Conservation (phyloP, 2,888 invertebrate genomes). For the Drosophila mimetica region DNA sequence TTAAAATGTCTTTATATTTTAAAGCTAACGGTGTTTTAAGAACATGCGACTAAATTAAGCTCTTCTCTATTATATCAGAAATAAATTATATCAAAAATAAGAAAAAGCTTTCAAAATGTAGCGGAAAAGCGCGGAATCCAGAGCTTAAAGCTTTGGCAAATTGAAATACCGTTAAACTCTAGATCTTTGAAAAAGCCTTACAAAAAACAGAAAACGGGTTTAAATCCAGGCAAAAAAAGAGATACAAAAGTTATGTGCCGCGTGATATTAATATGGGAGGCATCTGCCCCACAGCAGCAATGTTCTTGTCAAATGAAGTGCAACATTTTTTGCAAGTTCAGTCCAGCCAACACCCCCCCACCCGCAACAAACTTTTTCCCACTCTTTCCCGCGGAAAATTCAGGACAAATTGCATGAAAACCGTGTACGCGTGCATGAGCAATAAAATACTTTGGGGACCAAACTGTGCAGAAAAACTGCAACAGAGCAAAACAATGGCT, state of each 20-base stretch:
- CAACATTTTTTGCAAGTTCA: conserved; percentile 9
- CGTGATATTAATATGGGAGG: conserved; percentile 14
- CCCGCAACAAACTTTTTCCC: no score
- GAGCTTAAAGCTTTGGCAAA: conserved; percentile 19
- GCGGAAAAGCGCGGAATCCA: no score
- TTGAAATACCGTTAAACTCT: conserved; percentile 10
- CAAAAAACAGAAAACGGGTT: no score
- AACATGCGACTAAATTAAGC: not conserved
- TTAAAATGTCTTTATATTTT: not conserved
- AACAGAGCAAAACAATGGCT: conserved; percentile 65
- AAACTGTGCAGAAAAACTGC: conserved; percentile 70
- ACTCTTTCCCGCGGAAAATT: not conserved
- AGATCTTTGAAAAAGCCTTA: not conserved
- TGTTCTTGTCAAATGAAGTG: conserved; percentile 37
- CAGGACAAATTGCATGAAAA: conserved; percentile 70
- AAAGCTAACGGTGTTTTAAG: not conserved
- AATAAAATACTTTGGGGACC: conserved; percentile 68
- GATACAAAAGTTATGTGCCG: not conserved
- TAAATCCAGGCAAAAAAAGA: no score
- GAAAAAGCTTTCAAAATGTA: not conserved
- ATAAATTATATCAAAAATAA: no score
- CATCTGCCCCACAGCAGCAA: conserved; percentile 13
- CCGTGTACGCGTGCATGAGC: conserved; percentile 56
- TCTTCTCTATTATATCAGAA: no score
- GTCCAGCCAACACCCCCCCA: no score